Evolutionary conservation across 1,140 invertebrate genomes (phyloP).

Genomic region (Pseudobourletiella spinata): DNA sequence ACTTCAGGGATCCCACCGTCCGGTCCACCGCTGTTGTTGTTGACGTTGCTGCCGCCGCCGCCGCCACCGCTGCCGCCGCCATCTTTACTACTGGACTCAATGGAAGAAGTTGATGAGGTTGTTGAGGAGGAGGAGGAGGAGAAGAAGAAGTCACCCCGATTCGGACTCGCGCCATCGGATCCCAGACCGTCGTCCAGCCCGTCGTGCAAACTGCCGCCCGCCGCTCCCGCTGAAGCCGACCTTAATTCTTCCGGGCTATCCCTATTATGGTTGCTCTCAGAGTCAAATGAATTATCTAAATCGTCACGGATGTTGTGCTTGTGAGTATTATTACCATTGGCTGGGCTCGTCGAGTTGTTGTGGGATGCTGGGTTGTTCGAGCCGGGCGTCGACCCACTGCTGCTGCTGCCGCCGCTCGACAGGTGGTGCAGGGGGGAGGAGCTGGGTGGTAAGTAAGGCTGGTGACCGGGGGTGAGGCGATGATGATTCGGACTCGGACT

Average conservation of each 20-base stretch:
- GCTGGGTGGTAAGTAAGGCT: background rate
- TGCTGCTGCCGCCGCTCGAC: background rate
- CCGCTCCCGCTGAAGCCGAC: slow-evolving; percentile 27
- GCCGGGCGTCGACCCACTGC: too few species aligned
- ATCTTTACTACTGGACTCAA: too few species aligned
- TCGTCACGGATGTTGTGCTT: slow-evolving; percentile 11
- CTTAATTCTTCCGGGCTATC: slow-evolving; percentile 28
- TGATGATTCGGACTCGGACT: background rate
- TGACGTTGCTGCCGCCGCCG: slow-evolving; percentile 13
- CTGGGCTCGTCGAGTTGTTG: too few species aligned
- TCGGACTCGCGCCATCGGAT: slow-evolving; percentile 3
- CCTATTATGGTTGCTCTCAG: slow-evolving; percentile 8
- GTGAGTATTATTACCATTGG: slow-evolving; percentile 3
- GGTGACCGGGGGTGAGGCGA: background rate
- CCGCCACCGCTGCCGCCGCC: background rate
- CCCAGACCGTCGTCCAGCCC: slow-evolving; percentile 11
- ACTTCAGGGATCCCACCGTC: slow-evolving; percentile 44
- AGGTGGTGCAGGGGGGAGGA: background rate
- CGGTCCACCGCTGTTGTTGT: slow-evolving; percentile 36
- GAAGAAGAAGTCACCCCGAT: background rate
- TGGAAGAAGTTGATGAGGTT: background rate
- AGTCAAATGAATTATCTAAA: slow-evolving; percentile 12
- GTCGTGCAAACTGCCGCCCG: slow-evolving; percentile 28
- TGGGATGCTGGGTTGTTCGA: too few species aligned
- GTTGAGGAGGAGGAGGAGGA: background rate